These are phyloP conservation scores for Tineola bisselliella DNA, from an alignment of 2,888 invertebrate species.

Conservation along the genomic window DNA sequence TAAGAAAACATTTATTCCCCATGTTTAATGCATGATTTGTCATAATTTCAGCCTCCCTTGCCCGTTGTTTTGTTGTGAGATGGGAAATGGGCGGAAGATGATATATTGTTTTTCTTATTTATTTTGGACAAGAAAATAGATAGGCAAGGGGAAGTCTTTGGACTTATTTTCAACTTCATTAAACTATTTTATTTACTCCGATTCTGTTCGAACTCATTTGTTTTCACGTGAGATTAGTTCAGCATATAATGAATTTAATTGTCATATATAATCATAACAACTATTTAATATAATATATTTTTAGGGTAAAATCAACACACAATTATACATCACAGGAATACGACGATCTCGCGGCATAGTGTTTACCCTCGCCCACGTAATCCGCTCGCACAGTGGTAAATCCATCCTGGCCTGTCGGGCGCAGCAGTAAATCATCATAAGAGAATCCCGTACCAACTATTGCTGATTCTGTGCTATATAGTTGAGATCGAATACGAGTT, in stretches of 20 bases:
- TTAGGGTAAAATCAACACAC: neutral
- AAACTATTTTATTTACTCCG: slow-evolving; percentile 35
- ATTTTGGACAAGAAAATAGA: slow-evolving; percentile 54
- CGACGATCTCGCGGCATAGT: slow-evolving; percentile 61
- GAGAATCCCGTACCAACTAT: slow-evolving; percentile 44
- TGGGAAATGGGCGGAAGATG: slow-evolving; percentile 58
- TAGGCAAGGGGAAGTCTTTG: slow-evolving; percentile 35
- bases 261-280: neutral
- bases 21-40: slow-evolving; percentile 70
- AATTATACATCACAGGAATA: slow-evolving; percentile 49
- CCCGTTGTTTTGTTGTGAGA: slow-evolving; percentile 57
- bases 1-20: slow-evolving; percentile 69
- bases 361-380: slow-evolving; percentile 68
- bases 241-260: too few relatives aligned
- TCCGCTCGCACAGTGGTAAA: slow-evolving; percentile 54
- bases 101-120: slow-evolving; percentile 62
- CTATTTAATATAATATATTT: neutral
- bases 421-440: slow-evolving; percentile 62
- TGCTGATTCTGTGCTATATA: slow-evolving; percentile 11
- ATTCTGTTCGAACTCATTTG: slow-evolving; percentile 17
- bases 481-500: slow-evolving; percentile 3
- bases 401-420: slow-evolving; percentile 61
- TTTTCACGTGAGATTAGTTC: slow-evolving; percentile 16
- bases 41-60: slow-evolving; percentile 63
- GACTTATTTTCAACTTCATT: slow-evolving; percentile 47